Base-by-base conservation (phyloP, 2,888 invertebrate genomes). In the Scaptomyza flava region DNA sequence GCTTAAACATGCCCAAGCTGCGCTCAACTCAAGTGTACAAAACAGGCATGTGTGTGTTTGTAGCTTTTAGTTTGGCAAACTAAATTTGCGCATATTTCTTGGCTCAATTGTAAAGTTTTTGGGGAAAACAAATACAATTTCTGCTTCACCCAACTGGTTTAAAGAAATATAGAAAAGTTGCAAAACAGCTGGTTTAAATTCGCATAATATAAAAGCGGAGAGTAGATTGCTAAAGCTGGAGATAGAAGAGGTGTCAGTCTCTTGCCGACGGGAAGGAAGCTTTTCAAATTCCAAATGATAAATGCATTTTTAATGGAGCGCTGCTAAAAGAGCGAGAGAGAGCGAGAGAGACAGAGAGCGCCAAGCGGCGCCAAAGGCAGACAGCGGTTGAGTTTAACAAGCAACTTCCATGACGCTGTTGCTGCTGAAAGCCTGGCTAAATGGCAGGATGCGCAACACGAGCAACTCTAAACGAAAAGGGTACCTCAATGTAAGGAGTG, bases 221-320 rank as follows among this genome's bases (percentile, higher is more conserved):
- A 41, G 17, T 48, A 67, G 64, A 30, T 42, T 58, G 51, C 52
- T 30, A 34, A 20, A n/a, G 41, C 31, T 41, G 17, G 38, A 52
- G 51, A 60, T 52, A 17, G 45, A 20, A 48, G 30, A 63, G 76
- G 79, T 80, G 77, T 78, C 81, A 74, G 79, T 63, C 62, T 81
- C 62, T 69, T 79, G 74, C 74, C 79, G 72, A 77, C 79, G 76
- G 87, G 84, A 84, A 81, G 87, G 84, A 87, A 82, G 87, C 82
- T 84, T 81, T 82, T 87, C 79, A 82, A 82, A 82, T 81, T 81
- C 87, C 82, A 82, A 87, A 82, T 82, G 82, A 82, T 82, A 82
- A 82, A 82, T 82, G 82, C 82, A 87, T 82, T 82, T 82, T 82
- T 82, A 82, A 82, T 82, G 82, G 87, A 87, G 77, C 72, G 59